A percentile compares a stretch with the other conserved stretches of the same genome.
Evolutionary conservation across 2,888 invertebrate genomes (phyloP).

Genomic region (Slavum lentiscoides): DNA sequence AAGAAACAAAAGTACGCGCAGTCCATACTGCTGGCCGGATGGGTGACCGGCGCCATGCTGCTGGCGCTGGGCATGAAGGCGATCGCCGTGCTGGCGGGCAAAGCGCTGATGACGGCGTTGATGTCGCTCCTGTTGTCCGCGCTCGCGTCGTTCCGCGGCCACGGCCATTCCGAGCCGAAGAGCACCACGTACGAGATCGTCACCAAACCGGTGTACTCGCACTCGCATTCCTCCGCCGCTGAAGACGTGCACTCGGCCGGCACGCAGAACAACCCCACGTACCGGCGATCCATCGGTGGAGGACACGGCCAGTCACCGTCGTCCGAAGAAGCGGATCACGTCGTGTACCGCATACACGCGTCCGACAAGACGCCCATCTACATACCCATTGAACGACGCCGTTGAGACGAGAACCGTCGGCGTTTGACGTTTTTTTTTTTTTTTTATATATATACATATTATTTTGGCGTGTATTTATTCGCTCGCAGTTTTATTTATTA

Average conservation of each 20-base stretch:
- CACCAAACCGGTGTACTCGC: constrained; percentile 74
- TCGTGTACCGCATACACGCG: constrained; percentile 51
- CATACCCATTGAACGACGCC: constrained; percentile 45
- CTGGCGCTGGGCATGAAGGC: constrained; percentile 57
- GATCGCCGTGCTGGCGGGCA: constrained; percentile 57
- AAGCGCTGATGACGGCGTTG: constrained; percentile 57
- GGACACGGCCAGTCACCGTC: not conserved
- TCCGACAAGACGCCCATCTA: constrained; percentile 47
- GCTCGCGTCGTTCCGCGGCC: constrained; percentile 56
- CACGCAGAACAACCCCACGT: constrained; percentile 33
- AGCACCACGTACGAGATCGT: constrained; percentile 80
- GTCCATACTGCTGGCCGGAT: constrained; percentile 55
- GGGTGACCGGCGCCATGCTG: constrained; percentile 57
- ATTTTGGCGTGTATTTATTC: too few relatives aligned
- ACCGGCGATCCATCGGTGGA: constrained; percentile 46
- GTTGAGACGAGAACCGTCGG: not conserved
- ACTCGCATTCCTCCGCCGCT: constrained; percentile 54
- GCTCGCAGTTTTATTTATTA: too few relatives aligned
- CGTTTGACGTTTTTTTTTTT: too few relatives aligned
- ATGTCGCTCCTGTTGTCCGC: constrained; percentile 56
- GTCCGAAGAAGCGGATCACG: constrained; percentile 23
- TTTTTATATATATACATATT: too few relatives aligned
- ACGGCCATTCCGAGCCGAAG: constrained; percentile 58
- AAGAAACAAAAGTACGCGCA: constrained; percentile 55
- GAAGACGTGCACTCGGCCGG: constrained; percentile 54